Conservation (phyloP, 2,888 invertebrate genomes). For the Cyclophora albipunctata region DNA sequence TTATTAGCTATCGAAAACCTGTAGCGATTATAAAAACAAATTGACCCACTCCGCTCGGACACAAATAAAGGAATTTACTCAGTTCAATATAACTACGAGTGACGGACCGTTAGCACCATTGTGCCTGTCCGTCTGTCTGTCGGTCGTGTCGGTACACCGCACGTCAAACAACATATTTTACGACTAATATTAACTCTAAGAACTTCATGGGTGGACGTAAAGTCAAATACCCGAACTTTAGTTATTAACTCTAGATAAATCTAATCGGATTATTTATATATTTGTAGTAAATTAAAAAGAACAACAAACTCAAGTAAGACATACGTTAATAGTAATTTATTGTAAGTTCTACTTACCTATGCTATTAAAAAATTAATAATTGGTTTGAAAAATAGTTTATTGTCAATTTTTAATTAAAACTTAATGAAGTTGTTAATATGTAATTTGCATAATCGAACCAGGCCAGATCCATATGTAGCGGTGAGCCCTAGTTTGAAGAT, state of each 20-base stretch:
- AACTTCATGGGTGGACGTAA: too few relatives aligned
- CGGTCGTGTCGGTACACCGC: too few relatives aligned
- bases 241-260: too few relatives aligned
- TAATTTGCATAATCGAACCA: constrained; percentile 13
- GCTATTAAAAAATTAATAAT: constrained; percentile 4
- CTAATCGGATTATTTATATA: too few relatives aligned
- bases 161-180: too few relatives aligned
- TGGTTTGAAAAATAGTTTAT: constrained; percentile 7
- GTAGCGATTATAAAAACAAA: constrained; percentile 50
- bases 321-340: too few relatives aligned
- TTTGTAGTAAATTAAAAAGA: too few relatives aligned
- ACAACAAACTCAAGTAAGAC: too few relatives aligned
- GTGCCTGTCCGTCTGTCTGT: constrained; percentile 15
- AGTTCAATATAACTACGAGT: constrained; percentile 43
- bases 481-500: constrained; percentile 13
- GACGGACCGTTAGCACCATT: constrained; percentile 55
- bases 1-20: constrained; percentile 49
- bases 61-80: constrained; percentile 60
- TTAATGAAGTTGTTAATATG: not conserved
- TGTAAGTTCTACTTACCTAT: too few relatives aligned
- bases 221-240: too few relatives aligned
- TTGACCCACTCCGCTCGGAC: constrained; percentile 57
- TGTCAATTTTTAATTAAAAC: constrained; percentile 10
- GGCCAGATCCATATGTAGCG: constrained; percentile 13
- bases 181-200: too few relatives aligned